Percentiles rank a stretch among this genome's conserved stretches.
Conservation (phyloP, 2,113 vertebrate genomes). For the Taxidea taxus region DNA sequence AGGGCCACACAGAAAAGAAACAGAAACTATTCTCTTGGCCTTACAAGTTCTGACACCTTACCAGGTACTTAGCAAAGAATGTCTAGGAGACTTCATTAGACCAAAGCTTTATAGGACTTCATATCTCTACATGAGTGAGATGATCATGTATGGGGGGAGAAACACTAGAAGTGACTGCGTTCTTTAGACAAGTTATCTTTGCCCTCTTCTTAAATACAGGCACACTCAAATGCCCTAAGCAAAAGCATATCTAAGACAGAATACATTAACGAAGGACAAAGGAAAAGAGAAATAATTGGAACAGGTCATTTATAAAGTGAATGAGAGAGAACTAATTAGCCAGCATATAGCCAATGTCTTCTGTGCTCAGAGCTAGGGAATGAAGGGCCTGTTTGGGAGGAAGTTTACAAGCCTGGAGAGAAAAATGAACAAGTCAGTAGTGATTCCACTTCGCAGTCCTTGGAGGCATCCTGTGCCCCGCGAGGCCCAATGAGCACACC, state of each 20-base stretch:
- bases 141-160: background rate
- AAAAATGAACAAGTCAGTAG: background rate
- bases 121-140: background rate
- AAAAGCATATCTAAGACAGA: background rate
- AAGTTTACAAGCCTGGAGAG: fast-evolving
- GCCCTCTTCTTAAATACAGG: background rate
- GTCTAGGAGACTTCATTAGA: background rate
- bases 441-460: fast-evolving
- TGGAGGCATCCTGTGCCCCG: too few relatives aligned
- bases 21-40: background rate
- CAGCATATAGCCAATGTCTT: background rate
- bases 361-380: background rate
- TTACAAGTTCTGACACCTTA: background rate
- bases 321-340: background rate
- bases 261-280: background rate
- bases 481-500: background rate
- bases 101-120: background rate
- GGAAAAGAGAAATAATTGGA: background rate
- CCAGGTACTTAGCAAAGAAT: background rate
- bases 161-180: background rate
- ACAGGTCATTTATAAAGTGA: background rate
- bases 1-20: background rate
- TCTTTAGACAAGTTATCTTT: background rate
- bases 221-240: background rate
- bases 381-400: background rate